Base-by-base conservation (phyloP, 2,797 vertebrate species). In the Florisuga fusca region DNA sequence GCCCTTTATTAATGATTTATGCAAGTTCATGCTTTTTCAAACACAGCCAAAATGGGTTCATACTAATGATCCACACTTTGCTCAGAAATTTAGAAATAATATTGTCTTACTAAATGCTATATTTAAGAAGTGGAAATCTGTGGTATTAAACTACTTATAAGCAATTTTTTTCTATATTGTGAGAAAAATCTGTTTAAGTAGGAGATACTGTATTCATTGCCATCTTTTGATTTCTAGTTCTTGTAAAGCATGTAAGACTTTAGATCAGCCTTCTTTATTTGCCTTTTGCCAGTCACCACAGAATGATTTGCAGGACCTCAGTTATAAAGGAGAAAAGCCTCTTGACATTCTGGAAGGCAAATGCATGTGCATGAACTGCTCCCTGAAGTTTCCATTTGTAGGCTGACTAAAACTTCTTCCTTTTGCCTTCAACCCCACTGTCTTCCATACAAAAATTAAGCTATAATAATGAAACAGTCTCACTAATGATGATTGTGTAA, bases 1-100 rank as follows among this genome's bases (percentile, higher is more conserved):
- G 91, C 66, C 77, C 87, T 92, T 96, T 92, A 86, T 46, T 76
- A 91, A 68, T 76, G 51, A 90, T 76, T 94, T 77, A 36, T 45
- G 31, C 1, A 13, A 93, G 45, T 68, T 80, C 54, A 34, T 31
- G 48, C 31, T 84, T 92, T 93, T 88, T 95, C 64, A 94, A 76
- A 55, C 20, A 83, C 15, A 75, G 4, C 29, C 38, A 51, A 81
- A 79, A 91, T 53, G 75, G 64, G 29, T 94, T 96, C 17, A 51
- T 36, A 29, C 12, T 92, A 76, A 87, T 76, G 27, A 74, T 51
- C 63, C 64, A 50, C 46, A 15, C 45, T 95, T 43, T 77, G 64
- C 82, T 90, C 58, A 86, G 53, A 80, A 87, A 9, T 91, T 79
- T 43, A 78, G 43, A 38, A 95, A 81, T 46, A 67, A 10, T 69